Evolutionary conservation across 2,113 vertebrate species (phyloP).

Genomic region (Cervus canadensis): DNA sequence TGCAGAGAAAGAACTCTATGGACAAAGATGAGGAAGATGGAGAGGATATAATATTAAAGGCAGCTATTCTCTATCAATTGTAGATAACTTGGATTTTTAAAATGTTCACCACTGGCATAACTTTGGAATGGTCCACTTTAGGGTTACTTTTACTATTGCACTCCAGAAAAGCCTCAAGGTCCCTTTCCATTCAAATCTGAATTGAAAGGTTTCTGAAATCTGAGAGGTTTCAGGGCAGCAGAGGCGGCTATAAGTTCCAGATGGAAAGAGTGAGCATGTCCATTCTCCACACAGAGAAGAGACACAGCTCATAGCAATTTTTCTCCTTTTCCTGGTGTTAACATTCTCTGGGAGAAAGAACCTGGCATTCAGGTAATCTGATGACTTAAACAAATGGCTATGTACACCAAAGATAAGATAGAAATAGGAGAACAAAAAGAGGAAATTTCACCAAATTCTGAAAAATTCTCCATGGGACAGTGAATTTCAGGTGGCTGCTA

Average conservation of each 20-base stretch:
- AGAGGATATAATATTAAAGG: background rate
- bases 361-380: background rate
- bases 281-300: background rate
- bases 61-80: background rate
- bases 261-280: accelerated
- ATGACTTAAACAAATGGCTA: background rate
- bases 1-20: background rate
- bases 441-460: background rate
- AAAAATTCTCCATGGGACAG: background rate
- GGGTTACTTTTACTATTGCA: background rate
- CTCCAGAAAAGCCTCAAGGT: background rate
- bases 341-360: background rate
- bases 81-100: background rate
- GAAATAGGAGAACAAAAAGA: background rate
- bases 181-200: background rate
- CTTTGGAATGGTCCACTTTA: background rate
- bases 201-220: background rate
- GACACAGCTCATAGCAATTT: background rate
- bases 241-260: background rate
- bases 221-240: background rate
- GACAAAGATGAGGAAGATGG: background rate
- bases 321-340: background rate
- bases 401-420: background rate
- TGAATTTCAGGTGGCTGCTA: background rate
- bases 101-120: background rate